These are phyloP conservation scores for Bradypodion pumilum DNA, from an alignment of 2,797 vertebrate species.

Conservation along the genomic window DNA sequence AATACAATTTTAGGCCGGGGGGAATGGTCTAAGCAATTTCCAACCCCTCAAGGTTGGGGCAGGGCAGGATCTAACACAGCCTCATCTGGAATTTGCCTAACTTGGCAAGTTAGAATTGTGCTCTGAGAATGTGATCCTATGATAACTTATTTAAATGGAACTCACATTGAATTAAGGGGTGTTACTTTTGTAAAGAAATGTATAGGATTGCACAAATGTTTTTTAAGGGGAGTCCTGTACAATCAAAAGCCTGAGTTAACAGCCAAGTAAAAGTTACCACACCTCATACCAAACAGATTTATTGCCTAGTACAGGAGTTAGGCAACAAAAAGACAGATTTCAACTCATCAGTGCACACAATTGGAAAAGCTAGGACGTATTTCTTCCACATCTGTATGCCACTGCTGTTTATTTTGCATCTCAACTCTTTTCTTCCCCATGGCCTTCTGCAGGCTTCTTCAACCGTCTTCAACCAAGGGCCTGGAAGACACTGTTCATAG, in stretches of 20 bases:
- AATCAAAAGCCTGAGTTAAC: slow-evolving; percentile 50
- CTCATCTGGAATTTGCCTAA: no score
- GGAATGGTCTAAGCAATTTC: not conserved
- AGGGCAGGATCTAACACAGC: not conserved
- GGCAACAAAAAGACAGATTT: slow-evolving; percentile 50
- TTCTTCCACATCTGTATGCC: slow-evolving; percentile 57
- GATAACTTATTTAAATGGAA: not conserved
- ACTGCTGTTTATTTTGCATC: slow-evolving; percentile 34
- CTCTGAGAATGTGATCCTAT: not conserved
- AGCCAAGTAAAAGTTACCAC: slow-evolving; percentile 41
- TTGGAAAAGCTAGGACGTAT: slow-evolving; percentile 52
- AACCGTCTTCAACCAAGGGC: slow-evolving; percentile 53
- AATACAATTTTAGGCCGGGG: not conserved
- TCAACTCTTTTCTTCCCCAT: slow-evolving; percentile 43
- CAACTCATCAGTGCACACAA: slow-evolving; percentile 32
- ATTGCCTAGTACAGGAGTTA: slow-evolving; percentile 37
- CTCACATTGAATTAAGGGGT: not conserved
- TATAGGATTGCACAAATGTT: not conserved
- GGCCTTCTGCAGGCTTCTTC: slow-evolving; percentile 38
- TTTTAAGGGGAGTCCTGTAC: slow-evolving; percentile 48
- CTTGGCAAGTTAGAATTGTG: no score
- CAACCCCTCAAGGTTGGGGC: no score
- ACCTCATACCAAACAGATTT: slow-evolving; percentile 36
- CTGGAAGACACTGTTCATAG: slow-evolving; percentile 58
- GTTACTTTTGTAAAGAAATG: not conserved